Percentiles rank a stretch among this genome's conserved stretches.
phyloP scores from a whole-genome alignment of 2,797 vertebrate genomes.

The Delichon dasypus region DNA sequence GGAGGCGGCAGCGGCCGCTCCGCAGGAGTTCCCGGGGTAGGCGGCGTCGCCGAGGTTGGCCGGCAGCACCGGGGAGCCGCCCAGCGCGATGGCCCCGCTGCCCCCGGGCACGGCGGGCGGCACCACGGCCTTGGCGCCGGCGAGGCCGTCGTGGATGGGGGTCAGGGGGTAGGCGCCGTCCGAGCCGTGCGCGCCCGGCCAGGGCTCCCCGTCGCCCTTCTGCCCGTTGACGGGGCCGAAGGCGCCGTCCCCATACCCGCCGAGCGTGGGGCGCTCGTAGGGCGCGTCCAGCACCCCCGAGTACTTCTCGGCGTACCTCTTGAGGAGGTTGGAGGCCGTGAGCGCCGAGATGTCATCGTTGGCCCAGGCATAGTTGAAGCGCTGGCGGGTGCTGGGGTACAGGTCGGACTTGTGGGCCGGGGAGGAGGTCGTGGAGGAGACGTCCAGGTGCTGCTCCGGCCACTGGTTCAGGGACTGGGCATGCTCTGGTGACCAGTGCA shows the following conservation, averaged over 20 bases:
- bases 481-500: constrained; percentile 99
- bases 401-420: constrained; percentile 94
- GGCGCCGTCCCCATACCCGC: constrained; percentile 83
- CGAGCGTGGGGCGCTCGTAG: constrained; percentile 87
- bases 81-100: constrained; percentile 76
- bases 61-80: constrained; percentile 80
- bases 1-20: constrained; percentile 41
- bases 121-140: constrained; percentile 77
- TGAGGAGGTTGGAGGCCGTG: constrained; percentile 96
- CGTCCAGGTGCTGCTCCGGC: constrained; percentile 98
- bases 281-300: constrained; percentile 89
- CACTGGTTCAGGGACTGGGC: constrained; percentile 98
- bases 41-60: constrained; percentile 80
- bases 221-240: constrained; percentile 84
- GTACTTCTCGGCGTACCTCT: constrained; percentile 98
- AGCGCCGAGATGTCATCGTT: constrained; percentile 97
- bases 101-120: constrained; percentile 52
- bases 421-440: constrained; percentile 95
- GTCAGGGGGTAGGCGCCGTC: constrained; percentile 85
- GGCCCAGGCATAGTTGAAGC: constrained; percentile 95
- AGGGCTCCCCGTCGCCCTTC: constrained; percentile 90
- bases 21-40: constrained; percentile 74
- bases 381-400: constrained; percentile 83
- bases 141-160: constrained; percentile 85
- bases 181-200: constrained; percentile 84